Evolutionary conservation across 2,797 vertebrate genomes (phyloP).

Genomic region (Cyclopterus lumpus): DNA sequence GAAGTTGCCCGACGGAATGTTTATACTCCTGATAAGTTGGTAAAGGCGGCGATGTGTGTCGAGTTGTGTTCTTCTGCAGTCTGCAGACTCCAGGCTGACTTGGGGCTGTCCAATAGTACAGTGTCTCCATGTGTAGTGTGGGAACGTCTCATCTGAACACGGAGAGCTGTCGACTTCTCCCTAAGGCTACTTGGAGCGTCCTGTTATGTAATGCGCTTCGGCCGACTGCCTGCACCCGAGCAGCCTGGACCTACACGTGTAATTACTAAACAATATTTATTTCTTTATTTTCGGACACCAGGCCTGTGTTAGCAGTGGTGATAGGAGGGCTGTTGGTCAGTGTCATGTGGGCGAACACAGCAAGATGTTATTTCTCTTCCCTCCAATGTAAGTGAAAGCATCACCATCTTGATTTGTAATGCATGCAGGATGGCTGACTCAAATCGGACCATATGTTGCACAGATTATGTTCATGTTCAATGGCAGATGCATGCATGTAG

Average conservation of each 20-base stretch:
- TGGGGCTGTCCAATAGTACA: slow-evolving; percentile 15
- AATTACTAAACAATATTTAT: slow-evolving; percentile 36
- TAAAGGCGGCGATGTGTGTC: slow-evolving; percentile 26
- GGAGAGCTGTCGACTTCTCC: slow-evolving; percentile 54
- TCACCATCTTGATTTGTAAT: slow-evolving; percentile 14
- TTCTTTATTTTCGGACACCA: slow-evolving; percentile 13
- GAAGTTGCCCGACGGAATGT: slow-evolving; percentile 60
- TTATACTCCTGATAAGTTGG: slow-evolving; percentile 58
- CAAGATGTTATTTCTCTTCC: background rate
- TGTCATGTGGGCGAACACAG: background rate
- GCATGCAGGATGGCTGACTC: slow-evolving; percentile 21
- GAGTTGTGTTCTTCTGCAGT: slow-evolving; percentile 33
- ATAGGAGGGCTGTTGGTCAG: background rate
- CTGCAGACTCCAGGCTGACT: slow-evolving; percentile 34
- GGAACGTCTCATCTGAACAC: slow-evolving; percentile 46
- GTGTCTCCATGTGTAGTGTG: slow-evolving; percentile 35
- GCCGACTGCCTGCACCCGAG: slow-evolving; percentile 57
- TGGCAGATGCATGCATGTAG: slow-evolving; percentile 51
- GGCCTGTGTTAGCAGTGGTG: slow-evolving; percentile 6
- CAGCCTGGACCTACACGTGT: slow-evolving; percentile 64
- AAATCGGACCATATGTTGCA: slow-evolving; percentile 19
- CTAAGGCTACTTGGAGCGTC: slow-evolving; percentile 64
- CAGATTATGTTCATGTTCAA: slow-evolving; percentile 27
- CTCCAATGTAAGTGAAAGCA: slow-evolving; percentile 4
- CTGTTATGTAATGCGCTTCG: slow-evolving; percentile 77